Evolutionary conservation across 2,797 vertebrate species (phyloP).

Genomic region (Sphaeramia orbicularis): DNA sequence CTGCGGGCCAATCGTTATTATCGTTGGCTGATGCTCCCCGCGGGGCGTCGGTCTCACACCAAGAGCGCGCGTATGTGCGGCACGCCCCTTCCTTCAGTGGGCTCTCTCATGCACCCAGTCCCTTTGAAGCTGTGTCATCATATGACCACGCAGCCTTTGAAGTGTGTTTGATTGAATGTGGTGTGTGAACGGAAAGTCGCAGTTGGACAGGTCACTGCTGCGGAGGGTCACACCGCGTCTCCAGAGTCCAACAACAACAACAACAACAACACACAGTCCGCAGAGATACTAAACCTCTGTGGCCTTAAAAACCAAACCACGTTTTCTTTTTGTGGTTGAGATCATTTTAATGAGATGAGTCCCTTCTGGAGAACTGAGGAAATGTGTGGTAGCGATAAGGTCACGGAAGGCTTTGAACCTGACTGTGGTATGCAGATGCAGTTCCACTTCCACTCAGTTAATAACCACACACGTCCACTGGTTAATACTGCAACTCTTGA

Average conservation of each 20-base stretch:
- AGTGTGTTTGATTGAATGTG: constrained; percentile 46
- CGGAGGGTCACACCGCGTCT: constrained; percentile 16
- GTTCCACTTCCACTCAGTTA: too few species aligned
- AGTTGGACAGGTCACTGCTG: constrained; percentile 14
- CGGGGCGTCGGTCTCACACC: constrained; percentile 77
- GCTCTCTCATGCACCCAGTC: constrained; percentile 21
- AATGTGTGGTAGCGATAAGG: not conserved
- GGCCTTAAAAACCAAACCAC: not conserved
- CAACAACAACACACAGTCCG: not conserved
- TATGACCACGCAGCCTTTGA: constrained; percentile 60
- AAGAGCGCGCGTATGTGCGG: constrained; percentile 31
- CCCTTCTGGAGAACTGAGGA: not conserved
- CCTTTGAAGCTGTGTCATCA: constrained; percentile 69
- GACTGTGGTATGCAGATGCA: not conserved
- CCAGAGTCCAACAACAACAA: constrained; percentile 1
- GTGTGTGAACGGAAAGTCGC: constrained; percentile 22
- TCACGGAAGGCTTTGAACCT: constrained; percentile 7
- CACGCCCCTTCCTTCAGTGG: constrained; percentile 57
- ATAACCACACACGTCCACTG: too few species aligned
- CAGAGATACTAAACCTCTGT: constrained; percentile 2
- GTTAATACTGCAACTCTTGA: too few species aligned
- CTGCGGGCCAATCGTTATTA: constrained; percentile 81
- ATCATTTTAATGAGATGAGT: not conserved
- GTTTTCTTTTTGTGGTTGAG: constrained; percentile 1
- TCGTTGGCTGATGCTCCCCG: constrained; percentile 72